phyloP scores from a whole-genome alignment of 2,113 vertebrate species.

The Mesitornis unicolor region DNA sequence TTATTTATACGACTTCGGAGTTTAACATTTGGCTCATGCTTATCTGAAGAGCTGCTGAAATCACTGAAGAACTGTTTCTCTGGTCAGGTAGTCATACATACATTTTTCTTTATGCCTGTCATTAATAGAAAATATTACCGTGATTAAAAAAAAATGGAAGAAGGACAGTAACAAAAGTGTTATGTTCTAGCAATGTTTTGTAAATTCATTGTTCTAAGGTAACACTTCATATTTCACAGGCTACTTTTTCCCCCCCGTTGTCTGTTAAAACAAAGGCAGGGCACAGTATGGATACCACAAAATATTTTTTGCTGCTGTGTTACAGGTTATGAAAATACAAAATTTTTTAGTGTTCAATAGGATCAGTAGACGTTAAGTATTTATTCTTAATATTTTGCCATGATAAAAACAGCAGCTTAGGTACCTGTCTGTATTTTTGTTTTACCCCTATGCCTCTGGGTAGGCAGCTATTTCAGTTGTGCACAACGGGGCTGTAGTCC shows the following conservation, averaged over 20 bases:
- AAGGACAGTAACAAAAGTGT: background rate
- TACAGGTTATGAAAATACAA: background rate
- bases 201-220: background rate
- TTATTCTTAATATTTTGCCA: background rate
- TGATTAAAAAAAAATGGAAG: background rate
- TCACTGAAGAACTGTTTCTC: background rate
- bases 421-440: background rate
- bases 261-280: background rate
- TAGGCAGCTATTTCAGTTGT: background rate
- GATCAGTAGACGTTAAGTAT: background rate
- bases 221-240: background rate
- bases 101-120: background rate
- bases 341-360: background rate
- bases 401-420: background rate
- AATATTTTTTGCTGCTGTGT: background rate
- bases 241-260: background rate
- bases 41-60: background rate
- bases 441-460: background rate
- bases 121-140: background rate
- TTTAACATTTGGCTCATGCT: background rate
- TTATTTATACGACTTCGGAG: background rate
- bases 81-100: background rate
- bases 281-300: background rate
- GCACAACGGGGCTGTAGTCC: background rate
- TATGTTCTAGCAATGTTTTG: background rate